Evolutionary conservation across 2,113 vertebrate genomes (phyloP).

Genomic region (Otis tarda): DNA sequence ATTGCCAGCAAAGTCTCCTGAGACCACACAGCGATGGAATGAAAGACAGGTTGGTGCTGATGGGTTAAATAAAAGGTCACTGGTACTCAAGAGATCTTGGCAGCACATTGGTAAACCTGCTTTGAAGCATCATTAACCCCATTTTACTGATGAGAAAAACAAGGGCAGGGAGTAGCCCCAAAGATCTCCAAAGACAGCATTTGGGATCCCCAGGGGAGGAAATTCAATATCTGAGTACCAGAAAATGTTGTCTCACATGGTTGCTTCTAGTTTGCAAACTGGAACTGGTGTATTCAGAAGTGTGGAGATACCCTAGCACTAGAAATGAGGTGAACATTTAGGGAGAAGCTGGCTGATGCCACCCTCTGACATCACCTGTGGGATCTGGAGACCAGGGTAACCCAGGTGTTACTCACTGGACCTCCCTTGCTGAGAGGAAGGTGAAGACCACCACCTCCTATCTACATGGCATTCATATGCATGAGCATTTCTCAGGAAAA

Average conservation of each 20-base stretch:
- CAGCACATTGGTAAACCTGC: neutral
- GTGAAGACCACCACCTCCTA: accelerated
- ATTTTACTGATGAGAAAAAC: neutral
- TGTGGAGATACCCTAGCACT: neutral
- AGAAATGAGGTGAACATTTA: neutral
- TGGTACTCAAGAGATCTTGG: neutral
- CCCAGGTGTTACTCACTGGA: neutral
- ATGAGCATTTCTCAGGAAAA: neutral
- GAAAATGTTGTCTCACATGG: neutral
- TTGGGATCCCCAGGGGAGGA: neutral
- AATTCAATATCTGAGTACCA: neutral
- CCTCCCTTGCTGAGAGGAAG: neutral
- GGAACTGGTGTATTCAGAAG: neutral
- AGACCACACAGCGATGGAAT: conserved; percentile 42
- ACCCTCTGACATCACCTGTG: neutral
- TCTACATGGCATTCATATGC: accelerated
- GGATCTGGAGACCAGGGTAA: neutral
- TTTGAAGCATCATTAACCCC: conserved; percentile 17
- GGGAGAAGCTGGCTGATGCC: neutral
- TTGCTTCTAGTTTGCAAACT: neutral
- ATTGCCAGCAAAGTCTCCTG: conserved; percentile 6
- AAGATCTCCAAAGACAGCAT: neutral
- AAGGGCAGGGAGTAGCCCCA: neutral
- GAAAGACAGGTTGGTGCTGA: conserved; percentile 55
- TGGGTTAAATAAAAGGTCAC: conserved; percentile 61